Base-by-base conservation (phyloP, 2,113 vertebrate genomes). In the Melospiza melodia region DNA sequence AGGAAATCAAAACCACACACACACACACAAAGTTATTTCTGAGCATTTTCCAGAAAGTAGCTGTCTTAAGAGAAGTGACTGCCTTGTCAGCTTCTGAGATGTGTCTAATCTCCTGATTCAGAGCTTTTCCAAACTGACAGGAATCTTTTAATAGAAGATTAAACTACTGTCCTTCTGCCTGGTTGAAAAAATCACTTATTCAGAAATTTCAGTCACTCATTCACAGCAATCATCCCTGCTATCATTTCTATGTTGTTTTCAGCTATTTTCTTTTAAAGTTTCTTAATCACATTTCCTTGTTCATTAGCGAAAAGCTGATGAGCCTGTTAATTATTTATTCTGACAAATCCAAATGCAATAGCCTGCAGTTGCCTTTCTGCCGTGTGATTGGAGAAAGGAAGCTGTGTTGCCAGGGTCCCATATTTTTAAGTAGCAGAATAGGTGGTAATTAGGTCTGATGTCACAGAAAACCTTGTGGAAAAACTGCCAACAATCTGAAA, bases 201-300 rank as follows among this genome's bases (percentile, higher is more conserved):
- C 92, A 96, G 62, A 85, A 93, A 87, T 95, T 66, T 90, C 58
- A 94, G 84, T 79, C 58, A 87, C 49, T 94, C 75, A 93, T 93
- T 95, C 67, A 95, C 41, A 83, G 93, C 67, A 95, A 89, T 94
- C 87, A 91, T 90, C 54, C 46, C 71, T 73, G 77, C 94, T 84
- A 83, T 95, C 67, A 94, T 87, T 95, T 94, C 93, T 85, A 35
- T 68, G 90, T 95, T 94, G 77, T 96, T 81, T 96, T 94, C 74
- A 82, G 54, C 37, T 77, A 72, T 89, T 87, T 63, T 84, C 23
- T 85, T 82, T 87, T 79, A 69, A 94, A 94, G 71, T 95, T 95
- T 89, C 62, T 95, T 95, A 95, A 96, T 95, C 89, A 95, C 63
- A 93, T 96, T 96, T 95, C 62, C 87, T 91, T 96, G 89, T 96